Percentiles rank a stretch among this genome's conserved stretches.
phyloP scores from a whole-genome alignment of 2,888 invertebrate genomes.

The Branchipolynoe longqiensis region DNA sequence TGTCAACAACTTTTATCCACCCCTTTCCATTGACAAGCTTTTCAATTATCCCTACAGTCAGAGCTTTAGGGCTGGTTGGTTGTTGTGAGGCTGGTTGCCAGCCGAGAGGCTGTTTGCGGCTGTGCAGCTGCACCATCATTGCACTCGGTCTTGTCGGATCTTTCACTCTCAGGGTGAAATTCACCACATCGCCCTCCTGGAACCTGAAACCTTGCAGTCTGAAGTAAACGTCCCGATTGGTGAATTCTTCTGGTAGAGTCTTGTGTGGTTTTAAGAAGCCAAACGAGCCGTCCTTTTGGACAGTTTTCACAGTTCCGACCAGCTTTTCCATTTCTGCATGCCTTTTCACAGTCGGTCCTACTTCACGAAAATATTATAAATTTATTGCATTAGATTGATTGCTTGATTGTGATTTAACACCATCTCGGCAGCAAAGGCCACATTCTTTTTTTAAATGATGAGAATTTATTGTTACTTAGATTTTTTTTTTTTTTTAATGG shows the following conservation, averaged over 20 bases:
- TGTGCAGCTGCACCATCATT: not conserved
- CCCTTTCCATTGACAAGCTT: not conserved
- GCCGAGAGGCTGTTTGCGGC: not conserved
- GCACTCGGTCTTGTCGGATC: not conserved
- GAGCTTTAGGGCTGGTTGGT: not conserved
- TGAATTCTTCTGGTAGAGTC: not conserved
- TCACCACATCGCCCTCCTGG: not conserved
- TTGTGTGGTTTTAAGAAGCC: constrained; percentile 9
- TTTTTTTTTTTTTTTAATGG: too few species aligned
- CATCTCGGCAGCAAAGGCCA: too few species aligned
- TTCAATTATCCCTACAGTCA: not conserved
- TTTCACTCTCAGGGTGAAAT: not conserved
- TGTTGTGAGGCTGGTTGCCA: not conserved
- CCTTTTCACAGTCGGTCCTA: too few species aligned
- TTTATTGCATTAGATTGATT: too few species aligned
- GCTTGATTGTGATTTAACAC: too few species aligned
- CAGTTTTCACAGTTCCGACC: not conserved
- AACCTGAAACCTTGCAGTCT: not conserved
- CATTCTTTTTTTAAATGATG: too few species aligned
- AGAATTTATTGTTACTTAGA: too few species aligned
- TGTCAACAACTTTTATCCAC: constrained; percentile 1
- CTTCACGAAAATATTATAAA: too few species aligned
- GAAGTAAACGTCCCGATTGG: not conserved
- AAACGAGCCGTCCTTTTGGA: not conserved
- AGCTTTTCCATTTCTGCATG: not conserved